These are phyloP conservation scores for Pseudomyrmex flavicornis DNA, from an alignment of 1,140 invertebrate genomes.

Conservation along the genomic window DNA sequence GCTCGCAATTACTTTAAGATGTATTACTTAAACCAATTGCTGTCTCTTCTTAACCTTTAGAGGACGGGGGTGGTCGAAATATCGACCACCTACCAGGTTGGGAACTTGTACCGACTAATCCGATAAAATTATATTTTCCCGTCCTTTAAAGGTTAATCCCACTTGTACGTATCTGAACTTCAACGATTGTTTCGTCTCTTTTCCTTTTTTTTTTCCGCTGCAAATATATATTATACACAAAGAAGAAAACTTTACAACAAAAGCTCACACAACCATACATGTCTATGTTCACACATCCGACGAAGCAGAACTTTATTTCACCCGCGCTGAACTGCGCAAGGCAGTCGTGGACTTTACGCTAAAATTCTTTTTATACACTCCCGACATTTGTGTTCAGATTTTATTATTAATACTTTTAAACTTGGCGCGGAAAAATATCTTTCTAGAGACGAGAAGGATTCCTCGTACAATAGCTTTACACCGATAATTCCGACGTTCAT, in stretches of 20 bases:
- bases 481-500: conserved; percentile 29
- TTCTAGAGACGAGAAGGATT: not conserved
- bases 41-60: not conserved
- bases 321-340: not conserved
- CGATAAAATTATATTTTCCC: no score
- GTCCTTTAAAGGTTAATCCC: no score
- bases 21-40: not conserved
- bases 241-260: conserved; percentile 6
- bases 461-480: not conserved
- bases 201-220: not conserved
- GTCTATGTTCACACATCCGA: not conserved
- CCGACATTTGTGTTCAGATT: not conserved
- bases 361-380: not conserved
- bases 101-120: no score
- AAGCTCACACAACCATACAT: not conserved
- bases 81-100: no score
- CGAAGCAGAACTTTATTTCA: not conserved
- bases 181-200: not conserved
- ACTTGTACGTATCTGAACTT: not conserved
- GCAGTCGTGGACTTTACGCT: not conserved
- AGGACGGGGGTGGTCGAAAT: no score
- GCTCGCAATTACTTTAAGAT: conserved; percentile 19
- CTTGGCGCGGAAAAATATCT: not conserved
- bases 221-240: not conserved
- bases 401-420: conserved; percentile 31